These are phyloP conservation scores for Hirtodrosophila duncani DNA, from an alignment of 2,888 invertebrate genomes.

Conservation along the genomic window DNA sequence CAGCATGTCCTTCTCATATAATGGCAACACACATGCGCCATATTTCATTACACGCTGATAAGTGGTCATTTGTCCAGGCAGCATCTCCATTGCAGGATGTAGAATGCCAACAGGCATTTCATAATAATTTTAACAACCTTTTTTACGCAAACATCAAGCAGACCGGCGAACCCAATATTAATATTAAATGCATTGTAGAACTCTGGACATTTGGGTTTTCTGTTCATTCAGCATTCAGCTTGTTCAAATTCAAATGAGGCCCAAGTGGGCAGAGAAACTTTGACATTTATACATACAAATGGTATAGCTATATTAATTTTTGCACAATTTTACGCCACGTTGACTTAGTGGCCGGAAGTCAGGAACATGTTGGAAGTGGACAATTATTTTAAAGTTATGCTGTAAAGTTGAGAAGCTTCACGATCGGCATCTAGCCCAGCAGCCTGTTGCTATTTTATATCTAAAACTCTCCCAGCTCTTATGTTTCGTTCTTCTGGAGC, in stretches of 20 bases:
- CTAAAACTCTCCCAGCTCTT: no score
- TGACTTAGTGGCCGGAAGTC: neutral
- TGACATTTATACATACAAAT: no score
- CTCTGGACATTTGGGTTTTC: neutral
- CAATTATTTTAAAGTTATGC: slow-evolving; percentile 1
- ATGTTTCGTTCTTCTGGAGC: no score
- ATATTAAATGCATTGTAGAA: slow-evolving; percentile 54
- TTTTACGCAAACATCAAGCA: slow-evolving; percentile 52
- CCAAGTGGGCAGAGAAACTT: neutral
- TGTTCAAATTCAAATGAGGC: slow-evolving; percentile 10
- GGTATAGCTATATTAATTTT: slow-evolving; percentile 3
- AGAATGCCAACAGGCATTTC: slow-evolving; percentile 74
- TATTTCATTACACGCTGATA: slow-evolving; percentile 68
- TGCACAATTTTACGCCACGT: slow-evolving; percentile 1
- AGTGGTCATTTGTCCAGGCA: slow-evolving; percentile 56
- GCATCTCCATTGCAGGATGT: neutral
- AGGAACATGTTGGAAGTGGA: neutral
- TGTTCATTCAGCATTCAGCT: neutral
- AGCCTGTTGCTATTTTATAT: no score
- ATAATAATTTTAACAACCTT: slow-evolving; percentile 73
- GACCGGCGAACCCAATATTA: slow-evolving; percentile 27
- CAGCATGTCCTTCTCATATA: slow-evolving; percentile 30
- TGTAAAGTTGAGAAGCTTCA: no score
- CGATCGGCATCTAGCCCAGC: no score
- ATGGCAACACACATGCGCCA: slow-evolving; percentile 39